A percentile compares a stretch with the other conserved stretches of the same genome.
Conservation (phyloP, 2,113 vertebrate species). For the Alouatta palliata region DNA sequence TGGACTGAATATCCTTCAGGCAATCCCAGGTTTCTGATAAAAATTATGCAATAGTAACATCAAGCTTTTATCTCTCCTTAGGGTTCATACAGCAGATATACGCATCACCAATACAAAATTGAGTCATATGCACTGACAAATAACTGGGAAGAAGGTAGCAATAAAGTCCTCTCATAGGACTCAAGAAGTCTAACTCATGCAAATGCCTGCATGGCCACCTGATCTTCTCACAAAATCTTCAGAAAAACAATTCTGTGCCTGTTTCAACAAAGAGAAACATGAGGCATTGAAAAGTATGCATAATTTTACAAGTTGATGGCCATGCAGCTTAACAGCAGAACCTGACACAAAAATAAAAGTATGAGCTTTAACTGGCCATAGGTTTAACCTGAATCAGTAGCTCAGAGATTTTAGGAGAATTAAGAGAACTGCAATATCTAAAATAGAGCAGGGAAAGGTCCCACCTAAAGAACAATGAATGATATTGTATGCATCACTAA, state of each 20-base stretch:
- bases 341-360: neutral
- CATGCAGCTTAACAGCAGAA: neutral
- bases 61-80: neutral
- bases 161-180: neutral
- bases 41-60: neutral
- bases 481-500: neutral
- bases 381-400: neutral
- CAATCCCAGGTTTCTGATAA: constrained; percentile 20
- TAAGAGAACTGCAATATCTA: neutral
- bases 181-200: neutral
- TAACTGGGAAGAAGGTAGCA: neutral
- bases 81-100: neutral
- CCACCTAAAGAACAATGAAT: neutral
- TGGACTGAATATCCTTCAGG: neutral
- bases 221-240: neutral
- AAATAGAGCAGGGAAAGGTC: neutral
- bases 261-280: neutral
- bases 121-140: neutral
- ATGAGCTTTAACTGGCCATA: neutral
- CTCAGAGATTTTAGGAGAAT: neutral
- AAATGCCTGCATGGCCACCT: neutral
- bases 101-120: neutral
- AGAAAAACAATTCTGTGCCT: neutral
- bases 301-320: neutral
- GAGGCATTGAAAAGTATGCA: neutral